These are phyloP conservation scores for Trichogramma dendrolimi DNA, from an alignment of 2,888 invertebrate species.

Conservation along the genomic window DNA sequence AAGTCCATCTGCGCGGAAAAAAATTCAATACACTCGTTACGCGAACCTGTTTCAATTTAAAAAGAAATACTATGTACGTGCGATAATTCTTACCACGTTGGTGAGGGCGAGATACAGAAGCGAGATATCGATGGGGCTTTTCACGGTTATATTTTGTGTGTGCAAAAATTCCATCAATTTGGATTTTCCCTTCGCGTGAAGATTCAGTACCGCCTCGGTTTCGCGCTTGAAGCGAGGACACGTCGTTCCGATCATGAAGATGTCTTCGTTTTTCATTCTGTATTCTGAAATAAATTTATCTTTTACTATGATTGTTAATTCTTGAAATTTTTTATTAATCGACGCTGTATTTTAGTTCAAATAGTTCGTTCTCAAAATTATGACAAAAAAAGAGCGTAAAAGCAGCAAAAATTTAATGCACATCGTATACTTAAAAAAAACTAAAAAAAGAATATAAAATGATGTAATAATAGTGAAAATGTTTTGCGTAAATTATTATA, in stretches of 20 bases:
- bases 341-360: too few relatives aligned
- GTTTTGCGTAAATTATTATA: too few relatives aligned
- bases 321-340: background rate
- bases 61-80: too few relatives aligned
- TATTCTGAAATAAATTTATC: slow-evolving; percentile 28
- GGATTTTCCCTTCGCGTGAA: background rate
- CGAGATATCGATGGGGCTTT: slow-evolving; percentile 13
- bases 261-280: slow-evolving; percentile 20
- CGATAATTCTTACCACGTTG: slow-evolving; percentile 12
- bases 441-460: background rate
- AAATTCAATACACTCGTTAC: background rate
- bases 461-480: background rate
- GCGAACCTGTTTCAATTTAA: too few relatives aligned
- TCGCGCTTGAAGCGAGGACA: slow-evolving; percentile 32
- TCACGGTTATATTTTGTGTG: background rate
- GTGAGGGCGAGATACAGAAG: slow-evolving; percentile 16
- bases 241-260: slow-evolving; percentile 33
- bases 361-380: background rate
- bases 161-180: slow-evolving; percentile 3
- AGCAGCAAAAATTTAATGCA: too few relatives aligned
- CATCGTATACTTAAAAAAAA: too few relatives aligned
- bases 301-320: background rate
- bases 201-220: slow-evolving; percentile 3
- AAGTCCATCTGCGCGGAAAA: slow-evolving; percentile 12
- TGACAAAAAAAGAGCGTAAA: background rate